phyloP scores from a whole-genome alignment of 2,113 vertebrate species.

The Tenebrosternarchus preto region DNA sequence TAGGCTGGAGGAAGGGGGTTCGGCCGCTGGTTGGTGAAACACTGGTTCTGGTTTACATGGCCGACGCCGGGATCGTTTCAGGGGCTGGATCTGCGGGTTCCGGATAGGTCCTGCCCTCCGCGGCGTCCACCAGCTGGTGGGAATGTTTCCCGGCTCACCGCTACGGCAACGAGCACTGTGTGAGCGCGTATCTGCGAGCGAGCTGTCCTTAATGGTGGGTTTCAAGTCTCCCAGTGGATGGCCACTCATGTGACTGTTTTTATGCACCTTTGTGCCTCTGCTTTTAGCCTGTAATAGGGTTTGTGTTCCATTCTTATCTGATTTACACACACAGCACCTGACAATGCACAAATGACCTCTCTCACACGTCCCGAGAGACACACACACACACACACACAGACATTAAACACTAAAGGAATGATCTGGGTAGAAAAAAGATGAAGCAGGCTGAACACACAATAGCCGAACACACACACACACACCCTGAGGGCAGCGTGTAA shows the following conservation, averaged over 20 bases:
- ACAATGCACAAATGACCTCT: conserved; percentile 51
- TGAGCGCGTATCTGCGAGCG: neutral
- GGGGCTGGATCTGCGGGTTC: too few relatives aligned
- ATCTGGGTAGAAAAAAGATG: neutral
- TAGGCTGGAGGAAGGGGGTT: too few relatives aligned
- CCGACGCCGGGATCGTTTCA: too few relatives aligned
- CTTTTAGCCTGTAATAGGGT: conserved; percentile 55
- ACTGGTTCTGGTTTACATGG: too few relatives aligned
- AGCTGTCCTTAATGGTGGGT: conserved; percentile 42
- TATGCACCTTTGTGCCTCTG: too few relatives aligned
- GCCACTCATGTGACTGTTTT: conserved; percentile 46
- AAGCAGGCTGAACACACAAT: neutral
- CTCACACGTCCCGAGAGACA: conserved; percentile 31
- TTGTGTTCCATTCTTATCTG: conserved; percentile 57
- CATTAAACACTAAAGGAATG: conserved; percentile 46
- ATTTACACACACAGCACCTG: conserved; percentile 35
- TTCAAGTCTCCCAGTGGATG: conserved; percentile 40
- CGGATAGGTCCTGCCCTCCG: too few relatives aligned
- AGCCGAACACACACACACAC: neutral
- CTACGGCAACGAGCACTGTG: too few relatives aligned
- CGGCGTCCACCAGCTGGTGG: too few relatives aligned
- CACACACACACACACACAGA: neutral
- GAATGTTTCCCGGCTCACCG: too few relatives aligned
- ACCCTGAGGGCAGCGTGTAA: conserved; percentile 26
- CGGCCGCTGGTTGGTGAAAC: too few relatives aligned